Conservation (phyloP, 2,797 vertebrate species). For the Distichodus sexfasciatus region DNA sequence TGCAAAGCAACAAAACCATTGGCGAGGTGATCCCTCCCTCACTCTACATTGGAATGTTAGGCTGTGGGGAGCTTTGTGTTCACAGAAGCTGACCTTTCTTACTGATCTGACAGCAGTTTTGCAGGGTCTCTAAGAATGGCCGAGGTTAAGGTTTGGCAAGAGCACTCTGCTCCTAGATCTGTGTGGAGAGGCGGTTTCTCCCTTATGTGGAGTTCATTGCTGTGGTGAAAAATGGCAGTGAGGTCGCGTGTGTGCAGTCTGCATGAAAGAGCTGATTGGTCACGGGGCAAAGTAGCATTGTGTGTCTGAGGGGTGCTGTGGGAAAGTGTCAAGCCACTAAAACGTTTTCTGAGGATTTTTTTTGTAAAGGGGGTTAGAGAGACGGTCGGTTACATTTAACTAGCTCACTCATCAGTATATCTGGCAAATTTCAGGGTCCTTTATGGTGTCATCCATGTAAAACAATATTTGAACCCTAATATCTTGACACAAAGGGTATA, state of each 20-base stretch:
- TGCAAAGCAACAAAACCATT: slow-evolving; percentile 81
- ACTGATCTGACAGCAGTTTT: slow-evolving; percentile 34
- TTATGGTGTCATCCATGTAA: neutral
- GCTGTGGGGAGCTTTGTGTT: slow-evolving; percentile 36
- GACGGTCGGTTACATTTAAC: slow-evolving; percentile 10
- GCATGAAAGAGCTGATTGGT: slow-evolving; percentile 92
- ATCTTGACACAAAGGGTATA: neutral
- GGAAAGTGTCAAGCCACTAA: slow-evolving; percentile 94
- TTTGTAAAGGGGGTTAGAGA: slow-evolving; percentile 33
- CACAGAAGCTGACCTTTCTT: slow-evolving; percentile 55
- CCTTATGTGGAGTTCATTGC: slow-evolving; percentile 84
- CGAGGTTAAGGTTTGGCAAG: neutral
- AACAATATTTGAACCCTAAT: neutral
- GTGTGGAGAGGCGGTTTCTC: slow-evolving; percentile 10
- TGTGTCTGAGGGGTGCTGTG: slow-evolving; percentile 85
- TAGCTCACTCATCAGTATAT: neutral
- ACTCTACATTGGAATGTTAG: slow-evolving; percentile 64
- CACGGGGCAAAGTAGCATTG: slow-evolving; percentile 86
- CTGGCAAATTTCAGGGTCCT: neutral
- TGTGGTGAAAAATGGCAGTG: slow-evolving; percentile 92
- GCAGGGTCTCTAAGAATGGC: neutral
- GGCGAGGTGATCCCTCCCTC: slow-evolving; percentile 63
- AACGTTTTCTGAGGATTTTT: slow-evolving; percentile 71
- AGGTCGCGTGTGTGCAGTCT: slow-evolving; percentile 96
- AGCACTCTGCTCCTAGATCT: slow-evolving; percentile 32